Evolutionary conservation across 2,888 invertebrate species (phyloP).

Genomic region (Thecophora atra): DNA sequence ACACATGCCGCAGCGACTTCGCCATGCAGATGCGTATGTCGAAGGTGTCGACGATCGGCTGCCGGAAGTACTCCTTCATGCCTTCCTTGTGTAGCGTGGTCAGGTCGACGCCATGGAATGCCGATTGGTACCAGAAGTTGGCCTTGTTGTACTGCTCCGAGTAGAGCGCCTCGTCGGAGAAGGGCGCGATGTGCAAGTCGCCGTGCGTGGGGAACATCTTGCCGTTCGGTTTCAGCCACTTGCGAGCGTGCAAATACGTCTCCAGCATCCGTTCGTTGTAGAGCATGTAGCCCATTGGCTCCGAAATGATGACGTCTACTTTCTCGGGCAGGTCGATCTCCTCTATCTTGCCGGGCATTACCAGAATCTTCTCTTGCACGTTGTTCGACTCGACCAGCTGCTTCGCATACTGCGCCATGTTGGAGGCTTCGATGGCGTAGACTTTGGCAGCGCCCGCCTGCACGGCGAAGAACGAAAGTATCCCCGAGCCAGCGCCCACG

Average conservation of each 20-base stretch:
- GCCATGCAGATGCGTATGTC: constrained; percentile 97
- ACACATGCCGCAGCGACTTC: constrained; percentile 89
- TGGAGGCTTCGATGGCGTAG: constrained; percentile 99
- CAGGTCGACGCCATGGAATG: constrained; percentile 97
- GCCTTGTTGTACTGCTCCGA: constrained; percentile 99
- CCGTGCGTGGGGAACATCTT: constrained; percentile 98
- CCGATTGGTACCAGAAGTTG: constrained; percentile 98
- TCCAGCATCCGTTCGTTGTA: constrained; percentile 99
- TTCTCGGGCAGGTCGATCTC: constrained; percentile 95
- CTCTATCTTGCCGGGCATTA: constrained; percentile 97
- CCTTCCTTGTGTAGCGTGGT: constrained; percentile 91
- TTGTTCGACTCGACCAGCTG: constrained; percentile 90
- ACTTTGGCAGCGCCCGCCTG: constrained; percentile 97
- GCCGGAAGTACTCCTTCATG: constrained; percentile 96
- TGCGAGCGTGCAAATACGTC: constrained; percentile 97
- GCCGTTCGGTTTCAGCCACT: constrained; percentile 92
- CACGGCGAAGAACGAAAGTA: constrained; percentile 96
- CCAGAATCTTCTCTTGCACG: constrained; percentile 85
- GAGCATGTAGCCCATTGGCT: constrained; percentile 99
- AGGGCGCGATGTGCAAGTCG: constrained; percentile 96
- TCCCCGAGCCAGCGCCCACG: constrained; percentile 98
- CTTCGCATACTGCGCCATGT: constrained; percentile 97
- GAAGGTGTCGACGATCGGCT: constrained; percentile 98
- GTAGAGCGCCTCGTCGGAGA: constrained; percentile 95
- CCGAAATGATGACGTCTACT: constrained; percentile 97